Conservation (phyloP, 1,140 invertebrate species). For the Pseudobourletiella spinata region DNA sequence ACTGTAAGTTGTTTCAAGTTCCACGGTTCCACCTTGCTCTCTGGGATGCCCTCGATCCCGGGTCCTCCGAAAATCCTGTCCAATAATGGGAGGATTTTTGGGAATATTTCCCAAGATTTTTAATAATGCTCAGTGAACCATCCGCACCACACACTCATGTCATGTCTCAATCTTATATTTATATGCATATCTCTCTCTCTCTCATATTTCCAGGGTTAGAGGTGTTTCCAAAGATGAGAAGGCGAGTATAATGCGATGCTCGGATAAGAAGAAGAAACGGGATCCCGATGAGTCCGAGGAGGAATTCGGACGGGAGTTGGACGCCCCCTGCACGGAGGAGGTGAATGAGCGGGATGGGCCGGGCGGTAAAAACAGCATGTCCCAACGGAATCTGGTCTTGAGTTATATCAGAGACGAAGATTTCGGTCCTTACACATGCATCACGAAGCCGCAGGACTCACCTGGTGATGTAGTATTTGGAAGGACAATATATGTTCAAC, state of each 20-base stretch:
- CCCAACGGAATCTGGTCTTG: not conserved
- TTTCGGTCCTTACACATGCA: not conserved
- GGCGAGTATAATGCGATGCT: not conserved
- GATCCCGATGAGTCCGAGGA: not conserved
- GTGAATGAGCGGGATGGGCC: not conserved
- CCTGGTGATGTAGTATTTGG: not conserved
- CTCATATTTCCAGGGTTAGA: no score
- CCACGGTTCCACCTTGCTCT: no score
- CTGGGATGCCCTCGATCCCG: no score
- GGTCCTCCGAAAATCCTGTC: no score
- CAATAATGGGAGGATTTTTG: no score
- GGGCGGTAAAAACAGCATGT: not conserved
- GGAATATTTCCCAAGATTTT: no score
- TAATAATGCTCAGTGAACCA: no score
- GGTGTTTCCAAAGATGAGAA: not conserved
- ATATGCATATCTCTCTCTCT: no score
- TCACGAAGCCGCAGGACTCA: not conserved
- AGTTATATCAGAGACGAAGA: not conserved
- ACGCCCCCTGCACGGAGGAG: not conserved
- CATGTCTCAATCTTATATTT: no score
- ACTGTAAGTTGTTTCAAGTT: no score
- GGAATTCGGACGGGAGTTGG: not conserved
- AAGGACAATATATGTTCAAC: not conserved
- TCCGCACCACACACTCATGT: no score
- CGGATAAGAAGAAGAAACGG: not conserved